These are phyloP conservation scores for Tenthredo distinguenda DNA, from an alignment of 2,888 invertebrate species.

Conservation along the genomic window DNA sequence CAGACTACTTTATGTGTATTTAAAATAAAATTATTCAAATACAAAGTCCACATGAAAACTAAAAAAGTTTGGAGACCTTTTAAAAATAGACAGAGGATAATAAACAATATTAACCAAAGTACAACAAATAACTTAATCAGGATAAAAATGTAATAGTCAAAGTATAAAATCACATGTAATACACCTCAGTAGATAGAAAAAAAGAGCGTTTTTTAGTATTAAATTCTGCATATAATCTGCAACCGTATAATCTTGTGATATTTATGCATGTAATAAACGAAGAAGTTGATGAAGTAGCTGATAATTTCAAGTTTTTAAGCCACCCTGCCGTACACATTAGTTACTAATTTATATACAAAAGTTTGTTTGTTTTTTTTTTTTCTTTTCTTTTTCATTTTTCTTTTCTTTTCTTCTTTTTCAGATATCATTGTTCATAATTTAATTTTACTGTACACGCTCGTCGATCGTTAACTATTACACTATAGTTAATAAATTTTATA, in stretches of 20 bases:
- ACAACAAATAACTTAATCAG: not conserved
- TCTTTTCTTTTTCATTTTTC: not conserved
- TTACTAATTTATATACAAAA: slow-evolving; percentile 48
- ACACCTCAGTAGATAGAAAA: not conserved
- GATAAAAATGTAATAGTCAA: not conserved
- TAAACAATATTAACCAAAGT: not conserved
- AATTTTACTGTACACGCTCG: slow-evolving; percentile 71
- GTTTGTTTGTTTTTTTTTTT: not conserved
- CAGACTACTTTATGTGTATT: not conserved
- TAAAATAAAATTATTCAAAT: not conserved
- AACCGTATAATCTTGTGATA: not conserved
- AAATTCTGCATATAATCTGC: not conserved
- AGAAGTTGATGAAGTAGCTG: not conserved
- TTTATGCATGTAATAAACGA: not conserved
- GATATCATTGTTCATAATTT: slow-evolving; percentile 67
- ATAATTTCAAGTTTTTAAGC: not conserved
- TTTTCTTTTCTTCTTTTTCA: not conserved
- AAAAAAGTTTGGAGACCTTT: not conserved
- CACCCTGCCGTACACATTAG: not conserved
- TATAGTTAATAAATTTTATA: slow-evolving; percentile 52
- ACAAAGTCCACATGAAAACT: not conserved
- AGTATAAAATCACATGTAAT: not conserved
- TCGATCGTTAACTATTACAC: slow-evolving; percentile 29
- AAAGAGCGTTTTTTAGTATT: not conserved
- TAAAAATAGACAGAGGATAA: not conserved